Conservation (phyloP, 2,113 vertebrate species). For the Bambusicola thoracicus region DNA sequence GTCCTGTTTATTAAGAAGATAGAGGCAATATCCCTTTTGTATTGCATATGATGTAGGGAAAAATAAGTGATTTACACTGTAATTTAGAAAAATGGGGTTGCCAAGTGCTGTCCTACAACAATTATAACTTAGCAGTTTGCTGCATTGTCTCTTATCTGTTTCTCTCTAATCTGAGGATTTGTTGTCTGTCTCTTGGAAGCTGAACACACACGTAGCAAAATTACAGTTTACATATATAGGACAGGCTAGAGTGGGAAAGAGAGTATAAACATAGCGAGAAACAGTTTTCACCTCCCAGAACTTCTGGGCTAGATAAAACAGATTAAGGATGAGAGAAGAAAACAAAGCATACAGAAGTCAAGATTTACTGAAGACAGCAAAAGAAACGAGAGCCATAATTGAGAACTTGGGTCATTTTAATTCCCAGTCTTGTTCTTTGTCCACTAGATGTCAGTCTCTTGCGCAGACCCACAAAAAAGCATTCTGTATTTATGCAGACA, state of each 20-base stretch:
- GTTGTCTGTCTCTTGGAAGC: neutral
- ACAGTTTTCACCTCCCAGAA: neutral
- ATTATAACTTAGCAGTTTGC: neutral
- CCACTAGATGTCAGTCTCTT: slow-evolving; percentile 41
- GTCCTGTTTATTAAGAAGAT: neutral
- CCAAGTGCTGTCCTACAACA: neutral
- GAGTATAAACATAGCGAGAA: neutral
- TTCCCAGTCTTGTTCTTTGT: neutral
- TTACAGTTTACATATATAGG: neutral
- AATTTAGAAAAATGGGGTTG: neutral
- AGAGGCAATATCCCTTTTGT: neutral
- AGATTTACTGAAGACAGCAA: neutral
- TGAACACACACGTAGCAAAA: neutral
- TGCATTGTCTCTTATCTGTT: neutral
- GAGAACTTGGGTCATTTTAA: accelerated
- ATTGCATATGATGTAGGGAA: accelerated
- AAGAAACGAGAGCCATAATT: neutral
- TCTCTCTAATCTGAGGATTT: neutral
- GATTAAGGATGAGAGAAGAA: neutral
- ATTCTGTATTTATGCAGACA: neutral
- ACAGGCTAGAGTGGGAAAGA: neutral
- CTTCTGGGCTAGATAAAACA: neutral
- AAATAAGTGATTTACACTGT: neutral
- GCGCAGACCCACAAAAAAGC: neutral
- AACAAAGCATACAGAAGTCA: neutral